These are phyloP conservation scores for Bolinopsis microptera DNA, from an alignment of 37 sponge, comb jelly and placozoan species.

Conservation along the genomic window DNA sequence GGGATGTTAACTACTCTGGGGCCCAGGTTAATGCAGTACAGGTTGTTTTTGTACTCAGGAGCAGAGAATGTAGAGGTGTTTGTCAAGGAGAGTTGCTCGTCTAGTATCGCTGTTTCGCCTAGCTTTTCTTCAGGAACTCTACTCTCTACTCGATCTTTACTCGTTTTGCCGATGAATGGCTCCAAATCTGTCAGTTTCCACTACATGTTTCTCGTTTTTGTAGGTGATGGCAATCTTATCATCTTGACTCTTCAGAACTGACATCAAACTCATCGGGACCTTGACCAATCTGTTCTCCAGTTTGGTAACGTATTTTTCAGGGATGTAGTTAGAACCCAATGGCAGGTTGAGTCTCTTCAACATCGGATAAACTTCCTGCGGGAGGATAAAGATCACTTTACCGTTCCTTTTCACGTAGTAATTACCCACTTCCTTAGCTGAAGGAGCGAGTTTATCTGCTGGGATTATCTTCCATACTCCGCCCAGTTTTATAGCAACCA, in stretches of 20 bases:
- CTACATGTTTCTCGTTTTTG: not conserved
- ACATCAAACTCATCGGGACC: not conserved
- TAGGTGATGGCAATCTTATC: not conserved
- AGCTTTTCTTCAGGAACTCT: not conserved
- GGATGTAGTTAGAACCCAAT: not conserved
- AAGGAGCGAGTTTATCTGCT: not conserved
- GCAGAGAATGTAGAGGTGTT: not conserved
- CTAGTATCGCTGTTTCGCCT: not conserved
- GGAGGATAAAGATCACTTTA: not conserved
- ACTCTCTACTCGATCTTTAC: not conserved
- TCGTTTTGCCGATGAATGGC: not conserved
- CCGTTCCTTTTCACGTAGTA: constrained; percentile 25
- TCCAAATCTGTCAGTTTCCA: not conserved
- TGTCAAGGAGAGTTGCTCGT: not conserved
- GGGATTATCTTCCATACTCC: constrained; percentile 22
- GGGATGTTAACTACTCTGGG: not conserved
- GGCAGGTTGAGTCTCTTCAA: not conserved
- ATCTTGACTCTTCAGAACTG: not conserved
- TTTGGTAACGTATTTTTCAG: constrained; percentile 10
- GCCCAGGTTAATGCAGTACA: not conserved
- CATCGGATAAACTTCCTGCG: not conserved
- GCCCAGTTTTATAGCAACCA: not conserved
- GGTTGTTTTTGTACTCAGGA: constrained; percentile 24
- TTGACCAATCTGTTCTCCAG: not conserved
- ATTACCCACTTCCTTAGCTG: not conserved